Base-by-base conservation (phyloP, 1,140 invertebrate species). In the Maconellicoccus hirsutus region DNA sequence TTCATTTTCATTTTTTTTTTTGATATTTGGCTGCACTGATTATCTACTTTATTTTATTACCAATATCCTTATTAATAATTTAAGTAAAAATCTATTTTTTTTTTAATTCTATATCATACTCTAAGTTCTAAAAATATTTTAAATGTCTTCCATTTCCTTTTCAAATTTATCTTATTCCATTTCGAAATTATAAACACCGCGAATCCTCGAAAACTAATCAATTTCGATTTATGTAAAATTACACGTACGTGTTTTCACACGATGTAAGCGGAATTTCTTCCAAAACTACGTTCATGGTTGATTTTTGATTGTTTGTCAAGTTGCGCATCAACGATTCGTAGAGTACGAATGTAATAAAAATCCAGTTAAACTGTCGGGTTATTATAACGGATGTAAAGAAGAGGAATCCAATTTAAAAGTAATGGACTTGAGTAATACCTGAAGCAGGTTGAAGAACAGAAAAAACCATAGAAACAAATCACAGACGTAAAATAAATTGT, bases 401-500 rank as follows among this genome's bases (percentile, higher is more conserved):
- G 21, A 23, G 61, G 61, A 66, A 66, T 66, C 61, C 61, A 66
- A 66, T 66, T 66, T 66, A 66, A 26, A 26, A 66, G 10, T 52
- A 33, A 52, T 52, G 12, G 12, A 52, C 42, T 52, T 52, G 12
- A 16, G 12, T 16, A 52, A 52, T 52, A 52, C 42, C 42, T 19
- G n/a, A 14, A 52, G 42, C 42, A 14, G 42, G 42, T 52, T 19
- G 6, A 3, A 52, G n/a, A 52, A 19, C 4, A 16, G 16, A 59
- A 59, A 59, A 59, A 59, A 59, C 52, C 52, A 22, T 59, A 59
- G 52, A 59, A 59, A 59, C 52, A 22, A 52, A 52, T 52, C 42
- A 52, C 10, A 52, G 42, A 52, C 12, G 42, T 66, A 66, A 66
- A 66, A 66, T 66, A 66, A 66, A 66, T 66, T 66, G 61, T 66